These are phyloP conservation scores for Synanceia verrucosa DNA, from an alignment of 2,797 vertebrate genomes.

Conservation along the genomic window DNA sequence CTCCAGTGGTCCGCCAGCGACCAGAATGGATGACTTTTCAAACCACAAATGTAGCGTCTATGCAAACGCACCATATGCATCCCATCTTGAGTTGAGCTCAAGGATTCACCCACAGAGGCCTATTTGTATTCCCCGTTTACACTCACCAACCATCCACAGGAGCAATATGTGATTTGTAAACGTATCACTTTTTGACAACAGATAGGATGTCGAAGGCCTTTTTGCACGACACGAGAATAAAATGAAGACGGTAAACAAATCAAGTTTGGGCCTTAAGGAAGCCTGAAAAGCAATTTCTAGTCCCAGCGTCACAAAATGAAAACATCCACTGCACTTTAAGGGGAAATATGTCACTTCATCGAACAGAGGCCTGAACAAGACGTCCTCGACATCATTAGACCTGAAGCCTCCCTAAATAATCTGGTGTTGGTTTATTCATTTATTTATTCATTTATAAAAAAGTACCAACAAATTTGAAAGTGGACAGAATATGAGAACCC, in stretches of 20 bases:
- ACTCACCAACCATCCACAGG: constrained; percentile 21
- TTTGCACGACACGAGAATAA: constrained; percentile 52
- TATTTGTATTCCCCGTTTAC: constrained; percentile 47
- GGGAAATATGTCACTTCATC: constrained; percentile 6
- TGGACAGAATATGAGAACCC: too few relatives aligned
- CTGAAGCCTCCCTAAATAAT: too few relatives aligned
- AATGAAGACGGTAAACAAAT: constrained; percentile 63
- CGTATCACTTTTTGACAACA: constrained; percentile 58
- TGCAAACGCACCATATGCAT: constrained; percentile 45
- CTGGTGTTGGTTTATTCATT: too few relatives aligned
- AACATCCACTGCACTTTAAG: constrained; percentile 20
- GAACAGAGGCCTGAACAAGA: too few relatives aligned
- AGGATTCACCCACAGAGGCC: constrained; percentile 31
- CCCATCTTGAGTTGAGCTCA: constrained; percentile 53
- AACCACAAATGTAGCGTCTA: constrained; percentile 58
- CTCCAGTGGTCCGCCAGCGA: constrained; percentile 55
- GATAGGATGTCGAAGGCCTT: constrained; percentile 46
- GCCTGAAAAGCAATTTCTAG: constrained; percentile 43
- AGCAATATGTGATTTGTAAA: constrained; percentile 56
- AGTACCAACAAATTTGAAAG: too few relatives aligned
- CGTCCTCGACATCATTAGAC: too few relatives aligned
- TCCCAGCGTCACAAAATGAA: constrained; percentile 35
- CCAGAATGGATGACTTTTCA: constrained; percentile 63
- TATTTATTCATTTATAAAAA: too few relatives aligned
- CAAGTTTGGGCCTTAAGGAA: constrained; percentile 39